Evolutionary conservation across 2,797 vertebrate species (phyloP), one percentile per base, ranked within the genome.

Genomic region (Knipowitschia caucasica): DNA sequence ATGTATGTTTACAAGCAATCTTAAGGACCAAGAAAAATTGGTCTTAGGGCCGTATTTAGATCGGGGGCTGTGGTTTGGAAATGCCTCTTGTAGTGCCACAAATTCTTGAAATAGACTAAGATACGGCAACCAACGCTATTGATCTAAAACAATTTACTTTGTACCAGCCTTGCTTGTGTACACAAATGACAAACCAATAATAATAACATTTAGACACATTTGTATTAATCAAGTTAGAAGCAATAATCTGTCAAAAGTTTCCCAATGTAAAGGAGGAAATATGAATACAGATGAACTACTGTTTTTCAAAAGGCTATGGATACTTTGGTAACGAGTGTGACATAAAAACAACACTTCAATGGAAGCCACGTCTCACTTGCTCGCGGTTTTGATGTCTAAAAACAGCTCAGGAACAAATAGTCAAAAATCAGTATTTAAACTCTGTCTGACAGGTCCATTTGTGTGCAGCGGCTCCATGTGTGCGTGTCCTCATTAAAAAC

Each of bases 311-410:
- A 57, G 42, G 52, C 64, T 77, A 65, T 64, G 62, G 58, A 73
- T 72, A 67, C 73, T 53, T 76, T 73, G 73, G 69, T 69, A 75
- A 78, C 67, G 71, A 79, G 59, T 68, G 66, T 73, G 71, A 80
- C 78, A 80, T 73, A 45, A 77, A 82, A 80, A 82, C 65, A 76
- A 62, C 64, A 67, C 75, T 82, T 84, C 82, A 86, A 86, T 78
- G 56, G 75, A 71, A 73, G 59, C 42, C 76, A 75, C 82, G 74
- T 81, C 68, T 76, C 73, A 70, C 58, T 69, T 31, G 69, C 75
- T 49, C 67, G 42, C 39, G 77, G 77, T 81, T 42, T 87, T 87
- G 85, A 85, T 84, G 83, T 86, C 79, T 86, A 86, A 85, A 86
- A 86, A 85, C 76, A 86, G 81, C 72, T 33, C 72, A 46, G 67